These are phyloP conservation scores for Caenorhabditis briggsae DNA, from an alignment of 1,140 invertebrate genomes.

Conservation along the genomic window DNA sequence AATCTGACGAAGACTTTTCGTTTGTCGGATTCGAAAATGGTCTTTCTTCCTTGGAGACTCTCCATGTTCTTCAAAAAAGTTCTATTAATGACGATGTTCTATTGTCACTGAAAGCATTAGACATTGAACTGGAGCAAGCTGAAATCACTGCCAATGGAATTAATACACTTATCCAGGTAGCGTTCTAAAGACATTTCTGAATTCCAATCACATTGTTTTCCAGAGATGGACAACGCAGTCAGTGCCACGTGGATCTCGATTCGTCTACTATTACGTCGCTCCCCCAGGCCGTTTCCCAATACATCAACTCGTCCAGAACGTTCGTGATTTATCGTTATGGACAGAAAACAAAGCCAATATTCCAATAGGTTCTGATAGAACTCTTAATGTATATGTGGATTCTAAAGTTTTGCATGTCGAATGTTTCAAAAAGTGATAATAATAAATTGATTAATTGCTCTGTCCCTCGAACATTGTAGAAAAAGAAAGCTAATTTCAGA, in stretches of 20 bases:
- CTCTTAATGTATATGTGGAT: not conserved
- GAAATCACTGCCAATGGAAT: conserved; percentile 3
- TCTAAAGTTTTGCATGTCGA: not conserved
- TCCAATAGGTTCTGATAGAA: not conserved
- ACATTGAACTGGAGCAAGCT: not conserved
- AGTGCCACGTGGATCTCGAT: conserved; percentile 33
- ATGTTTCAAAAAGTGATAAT: not conserved
- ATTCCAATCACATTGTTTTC: not conserved
- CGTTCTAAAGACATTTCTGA: not conserved
- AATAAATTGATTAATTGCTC: not conserved
- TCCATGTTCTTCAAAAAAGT: not conserved
- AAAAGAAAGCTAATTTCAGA: not conserved
- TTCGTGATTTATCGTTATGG: not conserved
- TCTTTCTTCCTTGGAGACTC: not conserved
- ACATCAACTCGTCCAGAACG: not conserved
- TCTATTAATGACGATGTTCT: not conserved
- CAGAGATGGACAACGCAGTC: not conserved
- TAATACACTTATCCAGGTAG: not conserved
- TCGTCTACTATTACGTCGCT: not conserved
- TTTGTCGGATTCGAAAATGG: not conserved
- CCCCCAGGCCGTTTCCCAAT: too few species aligned
- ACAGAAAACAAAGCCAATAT: not conserved
- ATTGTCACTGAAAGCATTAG: not conserved
- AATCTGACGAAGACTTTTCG: not conserved
- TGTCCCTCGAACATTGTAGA: too few species aligned